Base-by-base conservation (phyloP, 1,140 invertebrate species). In the Palaemon carinicauda region DNA sequence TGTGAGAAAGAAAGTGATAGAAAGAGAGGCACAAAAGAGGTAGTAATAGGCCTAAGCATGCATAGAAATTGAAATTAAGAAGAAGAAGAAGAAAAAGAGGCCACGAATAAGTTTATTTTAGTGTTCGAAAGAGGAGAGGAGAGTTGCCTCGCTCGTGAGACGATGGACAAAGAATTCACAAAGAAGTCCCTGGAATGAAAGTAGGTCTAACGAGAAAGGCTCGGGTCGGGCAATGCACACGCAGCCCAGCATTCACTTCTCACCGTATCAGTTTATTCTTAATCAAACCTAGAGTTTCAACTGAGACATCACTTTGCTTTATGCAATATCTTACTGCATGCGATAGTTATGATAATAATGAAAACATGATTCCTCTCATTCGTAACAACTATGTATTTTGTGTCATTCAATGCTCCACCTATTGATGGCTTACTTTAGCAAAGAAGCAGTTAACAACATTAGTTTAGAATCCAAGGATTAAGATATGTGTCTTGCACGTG, bases 401-500 rank as follows among this genome's bases (percentile, higher is more conserved):
- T 41, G 41, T 41, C 41, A 41, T 41, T 41, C 41, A 9, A 41
- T 41, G 41, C 41, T 41, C 41, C 41, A 41, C 41, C 41, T 12
- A 41, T 52, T 33, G 52, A 51, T 17, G 65, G 78, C 29, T 17
- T 77, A 73, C 65, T 19, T 52, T 52, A 73, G 51, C 41, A 53
- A 21, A 71, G 69, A 82, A 82, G 80, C 80, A 51, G 52, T 53
- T 50, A 74, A 54, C 60, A 69, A 27, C 60, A 33, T 65, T 29
- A 50, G 73, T 73, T 41, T 41, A 41, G 65, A 69, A 74, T 69
- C 31, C n/a, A 17, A 15, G 19, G 75, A 74, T 17, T 50, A 82
- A 80, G 84, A 73, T 80, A 78, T 86, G 77, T 80, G 50, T 86
- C 80, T 51, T 80, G 84, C 84, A 86, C 74, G 82, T 50, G 65